Conservation (phyloP, 1,140 invertebrate genomes). For the Himalopsyche phryganea region DNA sequence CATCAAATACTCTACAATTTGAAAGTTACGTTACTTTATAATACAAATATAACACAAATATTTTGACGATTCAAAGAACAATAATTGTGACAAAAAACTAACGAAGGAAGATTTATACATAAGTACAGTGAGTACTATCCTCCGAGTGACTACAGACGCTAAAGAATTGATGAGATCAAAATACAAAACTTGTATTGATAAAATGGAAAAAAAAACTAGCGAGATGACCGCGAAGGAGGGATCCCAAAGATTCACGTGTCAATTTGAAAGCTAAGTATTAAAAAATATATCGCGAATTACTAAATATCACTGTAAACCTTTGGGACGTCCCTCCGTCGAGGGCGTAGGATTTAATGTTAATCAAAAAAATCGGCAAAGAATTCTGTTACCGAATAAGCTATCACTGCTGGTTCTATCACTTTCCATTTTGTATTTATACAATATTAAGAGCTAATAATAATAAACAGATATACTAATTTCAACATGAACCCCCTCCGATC, state of each 20-base stretch:
- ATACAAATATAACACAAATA: conserved; percentile 27
- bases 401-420: conserved; percentile 14
- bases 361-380: not conserved
- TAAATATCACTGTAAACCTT: no score
- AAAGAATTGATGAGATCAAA: conserved; percentile 7
- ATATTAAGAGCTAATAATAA: not conserved
- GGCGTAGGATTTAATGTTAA: not conserved
- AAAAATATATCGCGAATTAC: no score
- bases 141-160: no score
- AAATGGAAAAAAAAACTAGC: not conserved
- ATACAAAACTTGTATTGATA: not conserved
- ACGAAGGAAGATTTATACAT: conserved; percentile 5
- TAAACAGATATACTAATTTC: conserved; percentile 3
- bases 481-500: conserved; percentile 1
- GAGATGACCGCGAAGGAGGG: no score
- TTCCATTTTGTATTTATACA: conserved; percentile 8
- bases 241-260: no score
- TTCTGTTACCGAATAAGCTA: not conserved
- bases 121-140: not conserved
- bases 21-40: conserved; percentile 9
- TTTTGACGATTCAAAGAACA: conserved; percentile 24
- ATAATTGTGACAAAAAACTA: conserved; percentile 9
- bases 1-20: conserved; percentile 10
- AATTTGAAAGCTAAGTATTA: no score
- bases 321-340: no score